Evolutionary conservation across 2,113 vertebrate genomes (phyloP).

Genomic region (Nanorana parkeri): DNA sequence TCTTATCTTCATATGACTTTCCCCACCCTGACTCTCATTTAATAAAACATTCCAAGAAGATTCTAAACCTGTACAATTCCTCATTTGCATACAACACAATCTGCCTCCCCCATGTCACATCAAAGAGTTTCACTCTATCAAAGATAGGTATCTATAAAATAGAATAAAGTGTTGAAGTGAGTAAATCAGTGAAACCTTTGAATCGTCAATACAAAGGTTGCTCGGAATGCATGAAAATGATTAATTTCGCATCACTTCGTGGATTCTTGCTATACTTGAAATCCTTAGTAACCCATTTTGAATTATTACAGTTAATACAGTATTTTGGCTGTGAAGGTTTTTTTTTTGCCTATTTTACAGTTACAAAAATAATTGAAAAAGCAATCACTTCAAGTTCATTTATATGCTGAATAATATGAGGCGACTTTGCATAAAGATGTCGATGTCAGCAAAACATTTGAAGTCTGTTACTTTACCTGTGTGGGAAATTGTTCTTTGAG

Average conservation of each 20-base stretch:
- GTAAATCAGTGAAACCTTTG: slow-evolving; percentile 42
- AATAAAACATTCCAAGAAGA: slow-evolving; percentile 34
- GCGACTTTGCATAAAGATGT: slow-evolving; percentile 13
- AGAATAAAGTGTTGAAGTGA: slow-evolving; percentile 48
- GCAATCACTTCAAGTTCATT: slow-evolving; percentile 18
- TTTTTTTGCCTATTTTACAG: slow-evolving; percentile 27
- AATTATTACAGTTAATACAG: slow-evolving; percentile 47
- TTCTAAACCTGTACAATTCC: slow-evolving; percentile 1
- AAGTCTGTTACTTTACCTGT: neutral
- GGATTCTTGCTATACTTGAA: slow-evolving; percentile 13
- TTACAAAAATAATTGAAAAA: slow-evolving; percentile 42
- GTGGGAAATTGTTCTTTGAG: too few species aligned
- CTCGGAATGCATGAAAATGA: slow-evolving; percentile 38
- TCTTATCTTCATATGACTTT: slow-evolving; percentile 25
- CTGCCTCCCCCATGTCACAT: slow-evolving; percentile 13
- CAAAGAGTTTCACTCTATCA: slow-evolving; percentile 47
- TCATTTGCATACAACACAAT: slow-evolving; percentile 25
- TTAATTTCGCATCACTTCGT: slow-evolving; percentile 29
- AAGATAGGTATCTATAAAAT: slow-evolving; percentile 54
- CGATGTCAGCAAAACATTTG: slow-evolving; percentile 30
- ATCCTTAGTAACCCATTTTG: slow-evolving; percentile 3
- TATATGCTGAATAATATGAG: slow-evolving; percentile 22
- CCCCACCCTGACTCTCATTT: slow-evolving; percentile 40
- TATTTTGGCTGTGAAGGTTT: slow-evolving; percentile 27
- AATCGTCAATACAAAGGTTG: slow-evolving; percentile 52